A percentile compares a stretch with the other conserved stretches of the same genome.
Conservation (phyloP, 2,888 invertebrate species). For the Tyria jacobaeae region DNA sequence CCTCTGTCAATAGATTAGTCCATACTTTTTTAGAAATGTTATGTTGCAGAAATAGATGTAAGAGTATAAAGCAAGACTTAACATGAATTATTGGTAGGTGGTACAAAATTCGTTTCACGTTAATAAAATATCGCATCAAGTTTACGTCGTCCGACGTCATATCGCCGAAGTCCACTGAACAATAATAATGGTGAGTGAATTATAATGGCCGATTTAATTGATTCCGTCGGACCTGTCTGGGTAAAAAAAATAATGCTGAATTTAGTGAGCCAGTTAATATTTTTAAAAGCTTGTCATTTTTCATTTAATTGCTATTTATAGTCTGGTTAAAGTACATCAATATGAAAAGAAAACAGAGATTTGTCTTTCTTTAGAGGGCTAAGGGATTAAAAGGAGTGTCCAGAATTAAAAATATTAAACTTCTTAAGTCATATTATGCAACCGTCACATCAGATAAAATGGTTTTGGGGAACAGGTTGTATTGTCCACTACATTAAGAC, state of each 20-base stretch:
- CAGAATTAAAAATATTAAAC: too few species aligned
- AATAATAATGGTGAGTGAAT: slow-evolving; percentile 83
- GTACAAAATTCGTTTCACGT: slow-evolving; percentile 37
- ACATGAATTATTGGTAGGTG: neutral
- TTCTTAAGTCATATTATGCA: too few species aligned
- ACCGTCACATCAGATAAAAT: too few species aligned
- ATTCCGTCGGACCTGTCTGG: slow-evolving; percentile 68
- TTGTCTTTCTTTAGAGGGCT: too few species aligned
- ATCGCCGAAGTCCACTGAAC: slow-evolving; percentile 63
- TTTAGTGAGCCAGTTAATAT: slow-evolving; percentile 11
- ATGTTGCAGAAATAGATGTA: too few species aligned
- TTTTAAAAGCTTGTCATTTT: slow-evolving; percentile 2
- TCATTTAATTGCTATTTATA: neutral
- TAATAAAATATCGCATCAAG: slow-evolving; percentile 54
- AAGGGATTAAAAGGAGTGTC: too few species aligned
- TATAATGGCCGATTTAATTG: slow-evolving; percentile 80
- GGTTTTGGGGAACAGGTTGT: too few species aligned
- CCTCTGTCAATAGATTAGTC: too few species aligned
- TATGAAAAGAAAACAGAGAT: neutral
- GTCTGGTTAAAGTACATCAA: neutral
- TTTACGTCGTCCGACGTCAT: slow-evolving; percentile 68
- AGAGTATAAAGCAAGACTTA: neutral
- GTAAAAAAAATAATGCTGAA: slow-evolving; percentile 43
- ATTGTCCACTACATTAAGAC: neutral
- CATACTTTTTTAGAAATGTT: too few species aligned